Percentiles rank a stretch among this genome's conserved stretches.
These are phyloP conservation scores for Paralvinella palmiformis DNA, from an alignment of 1,140 invertebrate species.

Conservation along the genomic window DNA sequence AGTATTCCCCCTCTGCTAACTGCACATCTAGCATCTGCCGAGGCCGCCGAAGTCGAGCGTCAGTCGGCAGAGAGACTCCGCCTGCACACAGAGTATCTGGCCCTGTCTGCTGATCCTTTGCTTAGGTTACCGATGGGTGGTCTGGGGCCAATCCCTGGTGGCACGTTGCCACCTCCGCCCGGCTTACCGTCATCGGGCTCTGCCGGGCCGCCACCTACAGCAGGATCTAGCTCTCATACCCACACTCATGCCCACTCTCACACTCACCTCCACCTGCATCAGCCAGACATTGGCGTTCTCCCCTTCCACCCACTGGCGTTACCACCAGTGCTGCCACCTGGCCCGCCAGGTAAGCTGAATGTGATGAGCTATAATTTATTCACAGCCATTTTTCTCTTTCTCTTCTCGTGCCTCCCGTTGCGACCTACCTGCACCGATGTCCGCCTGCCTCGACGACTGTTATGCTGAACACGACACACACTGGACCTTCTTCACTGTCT, in stretches of 20 bases:
- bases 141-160: slow-evolving; percentile 37
- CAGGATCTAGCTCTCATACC: slow-evolving; percentile 73
- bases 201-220: slow-evolving; percentile 53
- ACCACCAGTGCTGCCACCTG: slow-evolving; percentile 46
- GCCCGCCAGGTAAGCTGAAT: slow-evolving; percentile 29
- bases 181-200: slow-evolving; percentile 16
- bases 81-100: slow-evolving; percentile 63
- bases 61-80: slow-evolving; percentile 52
- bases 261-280: slow-evolving; percentile 82
- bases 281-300: slow-evolving; percentile 54
- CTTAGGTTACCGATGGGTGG: slow-evolving; percentile 79
- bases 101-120: slow-evolving; percentile 62
- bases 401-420: background rate
- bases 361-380: background rate
- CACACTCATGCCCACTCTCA: slow-evolving; percentile 69
- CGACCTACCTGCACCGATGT: background rate
- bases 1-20: slow-evolving; percentile 22
- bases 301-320: slow-evolving; percentile 56
- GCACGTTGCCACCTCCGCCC: background rate
- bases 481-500: background rate
- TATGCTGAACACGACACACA: background rate
- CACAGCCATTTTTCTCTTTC: slow-evolving; percentile 1
- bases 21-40: background rate
- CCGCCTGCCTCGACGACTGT: background rate
- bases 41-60: slow-evolving; percentile 34